Evolutionary conservation across 2,113 vertebrate genomes (phyloP).

Genomic region (Rhinolophus ferrumequinum): DNA sequence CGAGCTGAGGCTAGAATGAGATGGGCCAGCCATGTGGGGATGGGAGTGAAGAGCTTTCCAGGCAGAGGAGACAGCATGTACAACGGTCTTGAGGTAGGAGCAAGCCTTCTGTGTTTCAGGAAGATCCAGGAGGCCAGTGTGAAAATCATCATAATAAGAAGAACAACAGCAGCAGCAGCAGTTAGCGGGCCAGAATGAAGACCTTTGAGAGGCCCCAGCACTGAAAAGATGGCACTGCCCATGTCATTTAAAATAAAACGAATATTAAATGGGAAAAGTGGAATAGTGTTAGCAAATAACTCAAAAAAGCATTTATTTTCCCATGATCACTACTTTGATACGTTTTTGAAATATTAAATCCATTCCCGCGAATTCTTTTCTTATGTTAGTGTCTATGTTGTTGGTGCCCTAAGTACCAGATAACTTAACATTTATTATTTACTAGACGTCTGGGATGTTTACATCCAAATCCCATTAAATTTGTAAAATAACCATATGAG

Average conservation of each 20-base stretch:
- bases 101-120: not conserved
- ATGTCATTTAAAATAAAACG: not conserved
- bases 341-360: not conserved
- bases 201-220: not conserved
- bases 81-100: not conserved
- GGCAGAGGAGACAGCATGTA: not conserved
- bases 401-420: not conserved
- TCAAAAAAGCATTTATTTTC: not conserved
- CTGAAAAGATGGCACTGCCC: not conserved
- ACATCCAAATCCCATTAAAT: constrained; percentile 15
- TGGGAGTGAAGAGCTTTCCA: not conserved
- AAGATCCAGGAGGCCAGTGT: not conserved
- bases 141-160: not conserved
- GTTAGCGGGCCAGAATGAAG: not conserved
- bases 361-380: not conserved
- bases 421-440: not conserved
- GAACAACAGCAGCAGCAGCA: not conserved
- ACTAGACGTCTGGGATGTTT: not conserved
- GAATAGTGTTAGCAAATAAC: not conserved
- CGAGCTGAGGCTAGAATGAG: not conserved
- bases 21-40: not conserved
- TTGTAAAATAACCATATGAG: not conserved
- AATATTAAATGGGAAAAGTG: not conserved
- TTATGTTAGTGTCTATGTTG: not conserved
- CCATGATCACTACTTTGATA: not conserved